Conservation (phyloP, 2,113 vertebrate genomes). For the Ptilonorhynchus violaceus region DNA sequence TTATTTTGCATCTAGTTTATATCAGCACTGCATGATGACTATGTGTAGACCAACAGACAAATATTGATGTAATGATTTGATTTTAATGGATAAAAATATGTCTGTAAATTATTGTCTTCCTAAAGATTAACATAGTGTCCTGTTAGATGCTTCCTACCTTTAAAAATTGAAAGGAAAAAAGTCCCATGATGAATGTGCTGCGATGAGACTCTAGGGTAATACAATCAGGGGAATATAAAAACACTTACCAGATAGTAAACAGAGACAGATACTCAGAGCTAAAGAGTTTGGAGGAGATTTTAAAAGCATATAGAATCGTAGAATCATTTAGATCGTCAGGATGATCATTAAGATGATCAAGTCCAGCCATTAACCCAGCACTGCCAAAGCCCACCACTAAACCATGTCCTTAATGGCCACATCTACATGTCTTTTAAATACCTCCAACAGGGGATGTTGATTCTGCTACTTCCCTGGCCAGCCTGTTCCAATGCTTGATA, state of each 20-base stretch:
- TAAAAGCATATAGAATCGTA: background rate
- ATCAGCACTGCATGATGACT: background rate
- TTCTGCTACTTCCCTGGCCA: background rate
- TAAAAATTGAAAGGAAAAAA: background rate
- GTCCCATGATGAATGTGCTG: background rate
- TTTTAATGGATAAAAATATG: background rate
- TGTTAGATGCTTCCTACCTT: background rate
- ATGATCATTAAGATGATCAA: background rate
- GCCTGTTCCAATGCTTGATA: background rate
- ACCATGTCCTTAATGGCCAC: no score
- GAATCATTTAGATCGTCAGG: background rate
- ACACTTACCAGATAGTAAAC: background rate
- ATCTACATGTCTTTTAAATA: background rate
- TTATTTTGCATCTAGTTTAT: background rate
- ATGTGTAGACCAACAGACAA: background rate
- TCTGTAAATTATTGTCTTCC: background rate
- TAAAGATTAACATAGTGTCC: background rate
- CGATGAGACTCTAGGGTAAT: background rate
- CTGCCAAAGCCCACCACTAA: background rate
- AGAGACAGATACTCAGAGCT: background rate
- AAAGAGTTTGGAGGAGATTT: background rate
- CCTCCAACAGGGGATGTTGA: background rate
- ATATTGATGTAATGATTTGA: background rate
- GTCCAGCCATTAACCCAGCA: background rate
- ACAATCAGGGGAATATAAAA: background rate